Evolutionary conservation across 2,888 invertebrate genomes (phyloP).

Genomic region (Oxytorus armatus): DNA sequence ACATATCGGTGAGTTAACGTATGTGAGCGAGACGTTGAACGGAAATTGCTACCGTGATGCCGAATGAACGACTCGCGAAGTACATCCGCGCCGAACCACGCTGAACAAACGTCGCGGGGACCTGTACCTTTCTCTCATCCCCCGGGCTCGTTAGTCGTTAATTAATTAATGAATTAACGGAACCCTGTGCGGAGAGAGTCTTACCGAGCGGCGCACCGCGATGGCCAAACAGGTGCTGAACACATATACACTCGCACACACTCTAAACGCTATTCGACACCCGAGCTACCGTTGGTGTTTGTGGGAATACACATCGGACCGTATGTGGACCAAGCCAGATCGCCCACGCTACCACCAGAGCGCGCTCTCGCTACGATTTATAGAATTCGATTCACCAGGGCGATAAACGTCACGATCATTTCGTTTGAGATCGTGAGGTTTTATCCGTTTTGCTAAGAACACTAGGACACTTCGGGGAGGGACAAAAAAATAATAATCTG

Average conservation of each 20-base stretch:
- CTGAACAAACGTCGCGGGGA: constrained; percentile 3
- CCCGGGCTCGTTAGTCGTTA: constrained; percentile 65
- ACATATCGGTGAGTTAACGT: not conserved
- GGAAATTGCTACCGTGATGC: constrained; percentile 59
- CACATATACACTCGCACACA: no score
- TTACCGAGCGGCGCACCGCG: constrained; percentile 50
- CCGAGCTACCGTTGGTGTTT: no score
- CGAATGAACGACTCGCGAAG: not conserved
- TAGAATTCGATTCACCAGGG: constrained; percentile 35
- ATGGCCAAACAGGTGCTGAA: constrained; percentile 27
- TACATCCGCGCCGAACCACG: not conserved
- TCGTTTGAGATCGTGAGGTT: no score
- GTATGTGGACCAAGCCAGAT: constrained; percentile 65
- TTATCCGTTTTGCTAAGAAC: no score
- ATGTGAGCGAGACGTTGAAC: constrained; percentile 42
- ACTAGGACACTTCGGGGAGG: no score
- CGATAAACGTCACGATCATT: no score
- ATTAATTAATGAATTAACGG: constrained; percentile 72
- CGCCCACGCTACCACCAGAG: constrained; percentile 64
- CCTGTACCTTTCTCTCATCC: constrained; percentile 59
- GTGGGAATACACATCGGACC: constrained; percentile 19
- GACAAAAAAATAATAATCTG: no score
- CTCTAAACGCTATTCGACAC: no score
- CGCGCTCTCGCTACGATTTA: constrained; percentile 59
- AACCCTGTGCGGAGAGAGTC: constrained; percentile 48